phyloP scores from a whole-genome alignment of 2,888 invertebrate genomes.

The Oscheius sp. region DNA sequence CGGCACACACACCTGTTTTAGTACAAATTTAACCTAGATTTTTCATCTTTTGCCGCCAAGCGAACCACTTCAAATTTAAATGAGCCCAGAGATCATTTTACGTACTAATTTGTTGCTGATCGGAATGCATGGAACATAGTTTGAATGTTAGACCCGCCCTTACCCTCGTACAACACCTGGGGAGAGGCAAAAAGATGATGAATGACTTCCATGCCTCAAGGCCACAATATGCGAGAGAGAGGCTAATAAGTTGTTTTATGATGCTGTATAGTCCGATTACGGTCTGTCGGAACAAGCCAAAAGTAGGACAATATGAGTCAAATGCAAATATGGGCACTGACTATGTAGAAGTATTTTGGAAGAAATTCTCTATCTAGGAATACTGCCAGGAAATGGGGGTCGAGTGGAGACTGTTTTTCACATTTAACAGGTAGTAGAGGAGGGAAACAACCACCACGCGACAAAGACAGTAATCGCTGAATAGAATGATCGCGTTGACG shows the following conservation, averaged over 20 bases:
- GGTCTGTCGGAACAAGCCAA: no score
- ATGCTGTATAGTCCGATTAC: no score
- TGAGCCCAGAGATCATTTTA: no score
- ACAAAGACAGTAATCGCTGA: constrained; percentile 16
- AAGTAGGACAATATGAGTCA: no score
- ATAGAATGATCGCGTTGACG: neutral
- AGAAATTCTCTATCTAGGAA: no score
- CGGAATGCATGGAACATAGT: neutral
- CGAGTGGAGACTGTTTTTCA: constrained; percentile 9
- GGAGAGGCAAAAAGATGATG: neutral
- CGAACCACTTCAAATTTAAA: no score
- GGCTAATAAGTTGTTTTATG: no score
- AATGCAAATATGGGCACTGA: no score
- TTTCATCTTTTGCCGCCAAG: neutral
- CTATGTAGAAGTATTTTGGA: no score
- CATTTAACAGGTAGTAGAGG: neutral
- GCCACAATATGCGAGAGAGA: no score
- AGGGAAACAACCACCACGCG: constrained; percentile 18
- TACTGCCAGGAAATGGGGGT: neutral
- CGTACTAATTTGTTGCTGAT: no score
- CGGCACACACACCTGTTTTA: constrained; percentile 21
- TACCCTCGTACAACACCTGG: neutral
- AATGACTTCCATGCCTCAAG: neutral
- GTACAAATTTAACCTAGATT: constrained; percentile 22
- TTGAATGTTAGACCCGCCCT: no score